Evolutionary conservation across 2,113 vertebrate species (phyloP), one percentile per base, ranked within the genome.

Genomic region (Marmota monax): DNA sequence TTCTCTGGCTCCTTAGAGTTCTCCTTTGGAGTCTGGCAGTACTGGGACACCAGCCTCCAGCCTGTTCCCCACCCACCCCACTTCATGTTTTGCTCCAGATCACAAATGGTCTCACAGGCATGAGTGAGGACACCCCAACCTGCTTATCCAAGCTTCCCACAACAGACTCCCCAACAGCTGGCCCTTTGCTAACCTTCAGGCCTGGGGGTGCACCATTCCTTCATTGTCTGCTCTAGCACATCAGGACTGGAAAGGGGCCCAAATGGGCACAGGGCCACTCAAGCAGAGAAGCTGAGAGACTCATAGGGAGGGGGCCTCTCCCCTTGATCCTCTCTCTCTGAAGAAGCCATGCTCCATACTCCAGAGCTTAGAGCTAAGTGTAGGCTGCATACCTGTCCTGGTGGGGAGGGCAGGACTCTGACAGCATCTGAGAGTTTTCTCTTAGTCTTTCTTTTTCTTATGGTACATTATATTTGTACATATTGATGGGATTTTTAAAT

Each of bases 121-220:
- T 56, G 51, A 45, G n/a, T 10, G 18, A 73, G 69, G 63, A 53
- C 29, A 39, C 20, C 13, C 32, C 16, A 63, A 6, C 20, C 37
- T 58, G 7, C 6, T 37, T 29, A 29, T 53, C 23, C 25, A 70
- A 25, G 25, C 27, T 58, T 23, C 5, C 48, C 16, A 18, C 16
- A 9, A 27, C 4, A 20, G 32, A 48, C 39, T 73, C 37, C 76
- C 63, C 73, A 74, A 79, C 0, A 18, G 76, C 23, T 29, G 25
- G 12, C 0, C 4, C 67, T 2, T 37, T 12, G 48, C 37, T n/a
- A 34, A 32, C 65, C 74, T 51, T 51, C 12, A 1, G 37, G 12
- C 29, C 72, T 77, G 2, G 16, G 2, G 5, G 0, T 20, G 22
- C 14, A 16, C 16, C 25, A 7, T 1, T 37, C 39, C 37, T 8